These are phyloP conservation scores for Palythoa heliodiscus DNA, from an alignment of 92 coral and sea anemone genomes.

Conservation along the genomic window DNA sequence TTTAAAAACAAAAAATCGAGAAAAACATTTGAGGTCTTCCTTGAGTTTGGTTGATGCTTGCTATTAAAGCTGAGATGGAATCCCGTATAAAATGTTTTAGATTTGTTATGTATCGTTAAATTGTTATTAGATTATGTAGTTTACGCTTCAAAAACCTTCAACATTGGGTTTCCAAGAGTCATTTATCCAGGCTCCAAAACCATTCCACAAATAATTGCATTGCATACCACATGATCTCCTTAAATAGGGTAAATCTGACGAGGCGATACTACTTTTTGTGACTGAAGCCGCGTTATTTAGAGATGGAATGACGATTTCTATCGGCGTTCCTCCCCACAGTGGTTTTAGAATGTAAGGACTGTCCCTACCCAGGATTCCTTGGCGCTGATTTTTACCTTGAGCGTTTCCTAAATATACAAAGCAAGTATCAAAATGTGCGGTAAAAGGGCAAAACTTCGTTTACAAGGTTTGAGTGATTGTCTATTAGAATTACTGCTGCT, in stretches of 20 bases:
- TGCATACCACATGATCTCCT: background rate
- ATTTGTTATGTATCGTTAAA: too few species aligned
- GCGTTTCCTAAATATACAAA: constrained; percentile 56
- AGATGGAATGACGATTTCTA: constrained; percentile 63
- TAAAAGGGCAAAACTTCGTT: background rate
- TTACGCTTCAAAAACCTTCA: background rate
- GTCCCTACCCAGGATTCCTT: constrained; percentile 62
- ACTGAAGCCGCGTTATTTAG: constrained; percentile 55
- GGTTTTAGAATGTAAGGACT: constrained; percentile 66
- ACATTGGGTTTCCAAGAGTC: background rate
- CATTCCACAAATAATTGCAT: constrained; percentile 13
- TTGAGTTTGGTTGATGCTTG: too few species aligned
- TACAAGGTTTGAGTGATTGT: too few species aligned
- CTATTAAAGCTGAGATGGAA: too few species aligned
- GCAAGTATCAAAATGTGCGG: background rate
- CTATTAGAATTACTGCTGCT: too few species aligned
- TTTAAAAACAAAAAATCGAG: too few species aligned
- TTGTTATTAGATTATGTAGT: background rate
- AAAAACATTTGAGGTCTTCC: too few species aligned
- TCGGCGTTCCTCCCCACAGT: constrained; percentile 69
- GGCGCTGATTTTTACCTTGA: constrained; percentile 78
- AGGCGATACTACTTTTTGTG: constrained; percentile 38
- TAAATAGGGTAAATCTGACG: background rate
- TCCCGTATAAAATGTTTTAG: too few species aligned
- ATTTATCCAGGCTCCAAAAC: constrained; percentile 31